phyloP scores from a whole-genome alignment of 2,888 invertebrate genomes.

The Coecobrya sp. region DNA sequence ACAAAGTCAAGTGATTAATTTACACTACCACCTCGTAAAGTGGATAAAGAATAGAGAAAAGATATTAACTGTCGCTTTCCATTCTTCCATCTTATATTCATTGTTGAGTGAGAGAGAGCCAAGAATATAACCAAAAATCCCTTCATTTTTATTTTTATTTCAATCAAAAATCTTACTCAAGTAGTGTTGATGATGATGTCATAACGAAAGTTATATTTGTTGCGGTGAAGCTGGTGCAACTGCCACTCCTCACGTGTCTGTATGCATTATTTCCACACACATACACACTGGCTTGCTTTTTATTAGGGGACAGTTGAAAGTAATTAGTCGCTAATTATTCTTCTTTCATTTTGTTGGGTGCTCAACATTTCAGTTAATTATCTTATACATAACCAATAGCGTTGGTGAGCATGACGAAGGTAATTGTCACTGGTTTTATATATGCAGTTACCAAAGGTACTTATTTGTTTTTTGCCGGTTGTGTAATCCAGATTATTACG shows the following conservation, averaged over 20 bases:
- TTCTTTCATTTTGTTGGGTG: not conserved
- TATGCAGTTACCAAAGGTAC: no score
- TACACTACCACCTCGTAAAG: constrained; percentile 6
- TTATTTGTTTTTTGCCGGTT: not conserved
- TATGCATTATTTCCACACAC: no score
- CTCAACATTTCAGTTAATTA: constrained; percentile 35
- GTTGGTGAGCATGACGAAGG: not conserved
- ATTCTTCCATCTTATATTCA: constrained; percentile 16
- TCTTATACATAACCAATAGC: not conserved
- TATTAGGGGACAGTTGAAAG: constrained; percentile 4
- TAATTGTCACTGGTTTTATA: not conserved
- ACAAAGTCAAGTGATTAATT: constrained; percentile 54
- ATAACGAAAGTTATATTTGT: constrained; percentile 67
- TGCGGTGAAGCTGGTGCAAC: constrained; percentile 20
- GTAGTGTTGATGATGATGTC: constrained; percentile 2
- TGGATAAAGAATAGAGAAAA: not conserved
- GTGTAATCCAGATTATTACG: constrained; percentile 46
- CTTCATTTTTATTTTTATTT: constrained; percentile 35
- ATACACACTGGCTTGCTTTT: constrained; percentile 32
- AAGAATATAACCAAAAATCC: constrained; percentile 22
- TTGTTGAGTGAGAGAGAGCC: constrained; percentile 30
- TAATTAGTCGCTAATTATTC: constrained; percentile 79
- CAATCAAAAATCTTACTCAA: constrained; percentile 10
- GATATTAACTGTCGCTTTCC: constrained; percentile 66
- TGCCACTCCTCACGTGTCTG: not conserved